Conservation (phyloP, 2,113 vertebrate species). For the Mionectes macconnelli region DNA sequence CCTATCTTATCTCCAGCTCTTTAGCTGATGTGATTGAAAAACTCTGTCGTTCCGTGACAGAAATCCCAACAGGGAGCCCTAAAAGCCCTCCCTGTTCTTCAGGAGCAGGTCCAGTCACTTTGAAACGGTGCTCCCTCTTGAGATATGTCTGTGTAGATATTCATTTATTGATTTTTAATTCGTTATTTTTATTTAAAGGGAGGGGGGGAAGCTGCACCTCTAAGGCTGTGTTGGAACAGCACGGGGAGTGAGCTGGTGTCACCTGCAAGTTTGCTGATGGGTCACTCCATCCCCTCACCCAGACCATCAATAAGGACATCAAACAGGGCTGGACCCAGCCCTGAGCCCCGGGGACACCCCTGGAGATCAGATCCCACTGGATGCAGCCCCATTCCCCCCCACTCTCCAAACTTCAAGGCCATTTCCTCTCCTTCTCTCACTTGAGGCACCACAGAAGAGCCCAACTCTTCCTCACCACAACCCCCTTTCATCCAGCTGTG, state of each 20-base stretch:
- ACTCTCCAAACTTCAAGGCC: too few species aligned
- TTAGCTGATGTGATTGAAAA: slow-evolving; percentile 55
- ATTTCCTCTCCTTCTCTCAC: background rate
- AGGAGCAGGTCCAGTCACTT: background rate
- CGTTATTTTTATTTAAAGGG: background rate
- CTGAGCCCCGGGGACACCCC: too few species aligned
- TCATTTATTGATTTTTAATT: background rate
- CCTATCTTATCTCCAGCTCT: slow-evolving; percentile 36
- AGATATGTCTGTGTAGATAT: accelerated
- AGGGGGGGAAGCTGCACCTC: background rate
- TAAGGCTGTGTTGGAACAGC: background rate
- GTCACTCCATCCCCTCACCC: too few species aligned
- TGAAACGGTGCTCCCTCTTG: background rate
- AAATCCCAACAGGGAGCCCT: background rate
- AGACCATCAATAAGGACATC: too few species aligned
- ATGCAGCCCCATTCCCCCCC: too few species aligned
- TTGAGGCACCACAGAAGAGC: background rate
- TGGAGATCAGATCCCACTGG: too few species aligned
- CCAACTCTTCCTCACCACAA: background rate
- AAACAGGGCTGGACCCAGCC: too few species aligned
- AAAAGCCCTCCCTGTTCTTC: background rate
- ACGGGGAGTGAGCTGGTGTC: background rate
- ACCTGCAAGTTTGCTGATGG: too few species aligned
- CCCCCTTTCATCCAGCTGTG: background rate
- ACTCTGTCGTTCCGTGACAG: background rate